These are phyloP conservation scores for Stenodema calcarata DNA, from an alignment of 2,888 invertebrate species.

Conservation along the genomic window DNA sequence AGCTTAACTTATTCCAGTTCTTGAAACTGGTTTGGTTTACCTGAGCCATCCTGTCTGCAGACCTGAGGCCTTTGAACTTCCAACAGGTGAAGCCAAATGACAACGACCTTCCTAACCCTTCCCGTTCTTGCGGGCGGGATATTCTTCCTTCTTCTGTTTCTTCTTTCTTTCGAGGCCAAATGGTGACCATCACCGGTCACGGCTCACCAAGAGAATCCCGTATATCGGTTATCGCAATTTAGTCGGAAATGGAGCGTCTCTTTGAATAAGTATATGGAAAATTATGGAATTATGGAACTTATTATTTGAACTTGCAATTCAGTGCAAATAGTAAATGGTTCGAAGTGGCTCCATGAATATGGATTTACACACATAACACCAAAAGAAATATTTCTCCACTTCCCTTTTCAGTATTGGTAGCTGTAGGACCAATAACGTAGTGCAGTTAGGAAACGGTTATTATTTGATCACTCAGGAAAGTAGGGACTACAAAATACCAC, in stretches of 20 bases:
- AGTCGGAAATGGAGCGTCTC: neutral
- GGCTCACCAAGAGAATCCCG: neutral
- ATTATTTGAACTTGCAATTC: too few relatives aligned
- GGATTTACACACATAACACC: too few relatives aligned
- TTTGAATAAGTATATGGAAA: too few relatives aligned
- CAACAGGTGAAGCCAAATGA: slow-evolving; percentile 22
- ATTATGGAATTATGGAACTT: too few relatives aligned
- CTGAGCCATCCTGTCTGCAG: slow-evolving; percentile 13
- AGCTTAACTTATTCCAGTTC: neutral
- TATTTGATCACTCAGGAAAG: too few relatives aligned
- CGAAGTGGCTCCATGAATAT: too few relatives aligned
- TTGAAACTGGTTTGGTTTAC: neutral
- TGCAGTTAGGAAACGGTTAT: too few relatives aligned
- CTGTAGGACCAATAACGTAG: too few relatives aligned
- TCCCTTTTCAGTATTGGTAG: too few relatives aligned
- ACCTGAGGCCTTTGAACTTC: slow-evolving; percentile 1
- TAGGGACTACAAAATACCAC: too few relatives aligned
- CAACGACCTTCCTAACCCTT: neutral
- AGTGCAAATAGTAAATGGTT: too few relatives aligned
- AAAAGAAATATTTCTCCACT: too few relatives aligned
- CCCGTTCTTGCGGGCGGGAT: neutral
- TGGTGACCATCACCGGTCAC: neutral
- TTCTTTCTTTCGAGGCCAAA: neutral
- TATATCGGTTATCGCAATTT: neutral
- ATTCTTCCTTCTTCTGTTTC: neutral